Evolutionary conservation across 1,140 invertebrate species (phyloP).

Genomic region (Mylabris phalerata): DNA sequence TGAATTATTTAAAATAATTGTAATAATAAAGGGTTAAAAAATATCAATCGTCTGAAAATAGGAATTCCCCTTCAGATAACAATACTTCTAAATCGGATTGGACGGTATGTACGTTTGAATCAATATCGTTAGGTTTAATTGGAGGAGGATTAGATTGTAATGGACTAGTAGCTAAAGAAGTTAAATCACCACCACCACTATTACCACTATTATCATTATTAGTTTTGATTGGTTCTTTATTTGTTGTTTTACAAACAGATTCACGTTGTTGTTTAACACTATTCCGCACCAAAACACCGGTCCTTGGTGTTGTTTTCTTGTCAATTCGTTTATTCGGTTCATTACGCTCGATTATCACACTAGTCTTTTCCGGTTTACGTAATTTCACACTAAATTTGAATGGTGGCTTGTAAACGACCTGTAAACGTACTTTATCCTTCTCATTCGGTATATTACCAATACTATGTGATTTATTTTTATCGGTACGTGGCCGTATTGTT

Average conservation of each 20-base stretch:
- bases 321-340: conserved; percentile 19
- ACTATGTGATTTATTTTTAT: conserved; percentile 43
- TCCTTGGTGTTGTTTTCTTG: conserved; percentile 36
- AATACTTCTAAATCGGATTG: conserved; percentile 57
- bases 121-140: conserved; percentile 33
- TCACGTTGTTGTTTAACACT: conserved; percentile 36
- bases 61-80: conserved; percentile 54
- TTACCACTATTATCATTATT: background rate
- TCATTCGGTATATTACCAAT: conserved; percentile 44
- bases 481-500: conserved; percentile 38
- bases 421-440: conserved; percentile 63
- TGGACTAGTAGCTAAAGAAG: conserved; percentile 17
- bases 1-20: conserved; percentile 7
- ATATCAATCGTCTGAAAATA: conserved; percentile 51
- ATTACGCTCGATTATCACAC: conserved; percentile 32
- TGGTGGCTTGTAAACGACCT: conserved; percentile 78
- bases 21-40: background rate
- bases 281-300: conserved; percentile 46
- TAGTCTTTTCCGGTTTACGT: conserved; percentile 58
- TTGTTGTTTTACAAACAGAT: conserved; percentile 19
- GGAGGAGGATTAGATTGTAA: conserved; percentile 18
- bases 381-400: conserved; percentile 78
- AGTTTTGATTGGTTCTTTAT: background rate
- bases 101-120: conserved; percentile 54
- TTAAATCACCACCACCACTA: conserved; percentile 6